A percentile compares a stretch with the other conserved stretches of the same genome.
phyloP scores from a whole-genome alignment of 2,888 invertebrate genomes.

The Scrobipalpa atriplicella region DNA sequence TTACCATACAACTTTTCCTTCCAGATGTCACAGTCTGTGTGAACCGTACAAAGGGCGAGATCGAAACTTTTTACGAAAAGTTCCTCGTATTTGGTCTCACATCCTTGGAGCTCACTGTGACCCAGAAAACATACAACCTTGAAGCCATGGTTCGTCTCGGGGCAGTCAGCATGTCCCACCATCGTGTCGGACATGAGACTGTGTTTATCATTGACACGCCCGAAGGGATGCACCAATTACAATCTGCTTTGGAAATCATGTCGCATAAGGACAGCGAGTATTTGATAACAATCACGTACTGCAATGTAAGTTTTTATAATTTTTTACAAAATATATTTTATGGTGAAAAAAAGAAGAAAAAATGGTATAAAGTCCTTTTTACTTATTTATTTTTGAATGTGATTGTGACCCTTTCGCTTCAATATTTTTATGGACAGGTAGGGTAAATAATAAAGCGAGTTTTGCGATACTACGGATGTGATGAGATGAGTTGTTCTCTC shows the following conservation, averaged over 20 bases:
- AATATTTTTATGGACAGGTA: too few species aligned
- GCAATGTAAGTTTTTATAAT: constrained; percentile 83
- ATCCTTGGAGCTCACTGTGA: constrained; percentile 87
- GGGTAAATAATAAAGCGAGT: too few species aligned
- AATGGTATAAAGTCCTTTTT: too few species aligned
- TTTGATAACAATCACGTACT: constrained; percentile 88
- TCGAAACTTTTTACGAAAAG: constrained; percentile 63
- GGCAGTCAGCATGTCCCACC: constrained; percentile 88
- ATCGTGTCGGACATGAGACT: constrained; percentile 66
- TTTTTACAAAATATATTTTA: too few species aligned
- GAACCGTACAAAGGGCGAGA: constrained; percentile 55
- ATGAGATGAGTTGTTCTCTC: too few species aligned
- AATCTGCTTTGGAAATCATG: constrained; percentile 25
- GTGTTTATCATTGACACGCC: constrained; percentile 87
- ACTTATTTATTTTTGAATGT: constrained; percentile 2
- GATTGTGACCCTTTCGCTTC: too few species aligned
- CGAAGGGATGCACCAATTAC: constrained; percentile 67
- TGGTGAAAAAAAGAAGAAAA: too few species aligned
- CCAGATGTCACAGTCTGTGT: constrained; percentile 68
- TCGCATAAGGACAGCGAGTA: constrained; percentile 65
- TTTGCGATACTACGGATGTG: too few species aligned
- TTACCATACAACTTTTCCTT: constrained; percentile 25
- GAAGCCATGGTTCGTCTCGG: constrained; percentile 84
- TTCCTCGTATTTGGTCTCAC: constrained; percentile 86
- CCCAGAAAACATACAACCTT: constrained; percentile 86